Evolutionary conservation across 2,888 invertebrate species (phyloP).

Genomic region (Heliconius erato): DNA sequence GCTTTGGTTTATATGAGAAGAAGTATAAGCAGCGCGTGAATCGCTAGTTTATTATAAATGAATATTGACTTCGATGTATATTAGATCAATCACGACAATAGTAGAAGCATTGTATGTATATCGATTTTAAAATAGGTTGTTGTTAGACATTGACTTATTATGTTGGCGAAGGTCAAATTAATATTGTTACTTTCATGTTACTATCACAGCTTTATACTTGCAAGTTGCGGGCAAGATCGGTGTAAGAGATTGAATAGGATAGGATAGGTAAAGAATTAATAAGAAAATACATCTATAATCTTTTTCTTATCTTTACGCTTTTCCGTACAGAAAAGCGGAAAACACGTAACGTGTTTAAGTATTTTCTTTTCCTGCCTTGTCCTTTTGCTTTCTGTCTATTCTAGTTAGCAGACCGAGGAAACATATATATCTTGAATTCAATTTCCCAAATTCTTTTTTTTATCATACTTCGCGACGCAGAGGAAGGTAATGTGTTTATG

Average conservation of each 20-base stretch:
- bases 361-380: too few relatives aligned
- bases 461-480: too few relatives aligned
- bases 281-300: neutral
- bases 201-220: neutral
- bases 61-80: neutral
- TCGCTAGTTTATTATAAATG: neutral
- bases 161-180: constrained; percentile 1
- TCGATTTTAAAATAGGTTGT: constrained; percentile 3
- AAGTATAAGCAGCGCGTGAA: too few relatives aligned
- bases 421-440: too few relatives aligned
- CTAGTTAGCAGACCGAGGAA: too few relatives aligned
- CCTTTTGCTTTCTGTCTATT: too few relatives aligned
- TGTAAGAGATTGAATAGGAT: neutral
- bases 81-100: constrained; percentile 1
- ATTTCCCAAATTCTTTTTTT: too few relatives aligned
- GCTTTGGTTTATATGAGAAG: too few relatives aligned
- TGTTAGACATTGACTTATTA: neutral
- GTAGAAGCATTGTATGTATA: neutral
- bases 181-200: neutral
- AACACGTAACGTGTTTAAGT: neutral
- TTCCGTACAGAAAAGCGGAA: neutral
- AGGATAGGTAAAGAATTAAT: neutral
- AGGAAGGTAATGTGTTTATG: too few relatives aligned
- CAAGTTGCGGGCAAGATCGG: too few relatives aligned
- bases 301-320: too few relatives aligned